Percentiles rank a stretch among this genome's conserved stretches.
Conservation (phyloP, 2,113 vertebrate species). For the Perccottus glenii region DNA sequence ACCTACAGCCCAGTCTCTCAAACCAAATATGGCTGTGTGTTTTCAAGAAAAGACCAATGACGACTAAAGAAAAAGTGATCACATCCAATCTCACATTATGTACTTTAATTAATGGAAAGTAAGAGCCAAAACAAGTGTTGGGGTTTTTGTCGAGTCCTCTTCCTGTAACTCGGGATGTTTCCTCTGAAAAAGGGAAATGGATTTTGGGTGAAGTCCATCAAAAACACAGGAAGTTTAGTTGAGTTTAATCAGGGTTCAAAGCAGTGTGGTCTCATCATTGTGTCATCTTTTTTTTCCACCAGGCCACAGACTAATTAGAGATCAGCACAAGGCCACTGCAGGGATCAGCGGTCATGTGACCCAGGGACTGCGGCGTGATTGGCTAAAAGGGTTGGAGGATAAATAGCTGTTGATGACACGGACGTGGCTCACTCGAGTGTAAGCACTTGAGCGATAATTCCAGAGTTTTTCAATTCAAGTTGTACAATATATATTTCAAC, state of each 20-base stretch:
- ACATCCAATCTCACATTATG: no score
- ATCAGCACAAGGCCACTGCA: conserved; percentile 48
- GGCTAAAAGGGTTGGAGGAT: conserved; percentile 20
- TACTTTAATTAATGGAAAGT: background rate
- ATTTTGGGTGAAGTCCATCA: conserved; percentile 41
- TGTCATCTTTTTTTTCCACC: conserved; percentile 48
- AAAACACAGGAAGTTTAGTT: conserved; percentile 51
- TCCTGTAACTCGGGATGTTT: conserved; percentile 27
- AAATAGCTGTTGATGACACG: conserved; percentile 26
- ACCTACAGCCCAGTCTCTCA: no score
- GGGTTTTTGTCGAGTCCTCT: conserved; percentile 25
- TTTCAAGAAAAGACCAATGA: no score
- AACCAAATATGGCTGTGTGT: no score
- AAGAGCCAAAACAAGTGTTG: background rate
- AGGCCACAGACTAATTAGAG: conserved; percentile 62
- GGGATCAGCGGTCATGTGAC: conserved; percentile 34
- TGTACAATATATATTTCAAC: no score
- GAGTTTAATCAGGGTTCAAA: conserved; percentile 27
- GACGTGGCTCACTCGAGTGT: background rate
- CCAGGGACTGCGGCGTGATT: conserved; percentile 12
- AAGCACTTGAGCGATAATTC: no score
- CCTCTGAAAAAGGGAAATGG: conserved; percentile 24
- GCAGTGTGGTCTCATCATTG: conserved; percentile 17
- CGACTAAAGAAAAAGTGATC: no score
- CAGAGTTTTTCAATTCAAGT: no score